A percentile compares a stretch with the other conserved stretches of the same genome.
phyloP scores from a whole-genome alignment of 2,888 invertebrate genomes.

The Philopedon plagiatum region DNA sequence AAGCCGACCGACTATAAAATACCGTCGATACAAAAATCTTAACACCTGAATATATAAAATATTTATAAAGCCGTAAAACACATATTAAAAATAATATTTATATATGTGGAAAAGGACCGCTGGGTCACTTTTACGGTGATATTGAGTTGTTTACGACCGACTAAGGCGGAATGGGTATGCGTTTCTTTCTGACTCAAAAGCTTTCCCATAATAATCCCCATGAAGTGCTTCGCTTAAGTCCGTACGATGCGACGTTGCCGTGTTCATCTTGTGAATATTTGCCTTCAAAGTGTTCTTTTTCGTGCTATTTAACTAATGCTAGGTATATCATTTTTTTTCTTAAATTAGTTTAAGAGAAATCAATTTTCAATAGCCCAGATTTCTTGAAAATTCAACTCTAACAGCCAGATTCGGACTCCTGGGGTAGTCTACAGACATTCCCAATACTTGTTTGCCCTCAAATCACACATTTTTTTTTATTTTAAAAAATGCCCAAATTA shows the following conservation, averaged over 20 bases:
- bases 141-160: conserved; percentile 67
- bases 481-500: too few relatives aligned
- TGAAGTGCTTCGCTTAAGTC: conserved; percentile 39
- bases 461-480: too few relatives aligned
- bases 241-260: conserved; percentile 38
- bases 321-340: too few relatives aligned
- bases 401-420: too few relatives aligned
- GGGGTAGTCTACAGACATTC: too few relatives aligned
- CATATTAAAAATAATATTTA: conserved; percentile 71
- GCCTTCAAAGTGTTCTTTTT: too few relatives aligned
- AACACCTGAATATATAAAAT: conserved; percentile 70
- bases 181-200: conserved; percentile 23
- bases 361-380: too few relatives aligned
- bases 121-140: conserved; percentile 66
- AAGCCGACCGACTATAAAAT: conserved; percentile 58
- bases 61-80: conserved; percentile 70
- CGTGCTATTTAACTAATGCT: too few relatives aligned
- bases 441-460: too few relatives aligned
- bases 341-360: too few relatives aligned
- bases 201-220: conserved; percentile 51
- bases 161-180: conserved; percentile 45
- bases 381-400: too few relatives aligned
- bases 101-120: conserved; percentile 68
- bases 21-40: conserved; percentile 65
- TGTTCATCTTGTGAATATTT: not conserved